Percentiles rank a stretch among this genome's conserved stretches.
phyloP scores from a whole-genome alignment of 1,140 invertebrate species.

The Sarcophaga bullata region DNA sequence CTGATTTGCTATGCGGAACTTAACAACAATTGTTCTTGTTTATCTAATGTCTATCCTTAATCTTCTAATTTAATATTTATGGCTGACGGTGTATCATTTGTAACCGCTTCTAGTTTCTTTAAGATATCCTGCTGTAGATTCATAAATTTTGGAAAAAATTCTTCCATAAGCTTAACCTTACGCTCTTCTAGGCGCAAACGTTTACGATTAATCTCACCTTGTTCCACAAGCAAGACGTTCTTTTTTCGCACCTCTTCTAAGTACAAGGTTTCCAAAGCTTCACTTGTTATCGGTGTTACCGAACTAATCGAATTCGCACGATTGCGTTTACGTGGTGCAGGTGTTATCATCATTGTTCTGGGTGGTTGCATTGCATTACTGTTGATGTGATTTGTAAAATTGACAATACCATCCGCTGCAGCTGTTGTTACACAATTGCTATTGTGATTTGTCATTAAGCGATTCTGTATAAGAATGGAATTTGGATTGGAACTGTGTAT shows the following conservation, averaged over 20 bases:
- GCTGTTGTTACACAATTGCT: slow-evolving; percentile 1
- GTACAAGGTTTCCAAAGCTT: slow-evolving; percentile 54
- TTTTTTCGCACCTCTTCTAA: slow-evolving; percentile 59
- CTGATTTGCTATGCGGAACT: too few relatives aligned
- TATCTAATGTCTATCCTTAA: not conserved
- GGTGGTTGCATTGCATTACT: slow-evolving; percentile 41
- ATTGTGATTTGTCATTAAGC: not conserved
- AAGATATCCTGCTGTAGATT: slow-evolving; percentile 57
- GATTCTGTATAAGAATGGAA: not conserved
- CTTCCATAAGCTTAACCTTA: slow-evolving; percentile 55
- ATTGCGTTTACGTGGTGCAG: slow-evolving; percentile 31
- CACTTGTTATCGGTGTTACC: not conserved
- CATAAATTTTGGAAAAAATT: slow-evolving; percentile 59
- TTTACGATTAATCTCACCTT: slow-evolving; percentile 56
- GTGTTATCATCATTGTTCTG: slow-evolving; percentile 6
- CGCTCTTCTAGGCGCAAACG: slow-evolving; percentile 57
- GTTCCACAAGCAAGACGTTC: slow-evolving; percentile 57
- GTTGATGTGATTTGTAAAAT: slow-evolving; percentile 7
- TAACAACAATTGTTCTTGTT: not conserved
- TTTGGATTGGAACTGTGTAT: not conserved
- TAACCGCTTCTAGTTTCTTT: slow-evolving; percentile 13
- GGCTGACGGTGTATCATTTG: not conserved
- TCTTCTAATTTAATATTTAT: slow-evolving; percentile 30
- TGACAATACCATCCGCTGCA: slow-evolving; percentile 9
- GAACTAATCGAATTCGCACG: not conserved